These are phyloP conservation scores for Pangasius sanitwongsei DNA, from an alignment of 2,797 vertebrate species.

Conservation along the genomic window DNA sequence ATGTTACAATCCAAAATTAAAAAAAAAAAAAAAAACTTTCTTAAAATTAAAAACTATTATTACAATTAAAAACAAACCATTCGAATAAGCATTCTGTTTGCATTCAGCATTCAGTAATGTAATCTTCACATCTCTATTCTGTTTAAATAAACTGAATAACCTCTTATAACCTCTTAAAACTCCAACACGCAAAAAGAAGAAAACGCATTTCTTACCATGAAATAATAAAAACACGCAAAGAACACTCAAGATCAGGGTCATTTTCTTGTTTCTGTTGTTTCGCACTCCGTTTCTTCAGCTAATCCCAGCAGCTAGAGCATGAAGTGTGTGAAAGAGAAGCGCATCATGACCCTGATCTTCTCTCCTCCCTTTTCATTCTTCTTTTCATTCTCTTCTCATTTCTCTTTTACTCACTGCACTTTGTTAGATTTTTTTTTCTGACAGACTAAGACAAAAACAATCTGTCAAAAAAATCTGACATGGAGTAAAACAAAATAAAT, in stretches of 20 bases:
- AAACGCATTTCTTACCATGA: constrained; percentile 64
- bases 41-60: neutral
- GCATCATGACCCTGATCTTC: constrained; percentile 8
- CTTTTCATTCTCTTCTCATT: neutral
- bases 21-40: neutral
- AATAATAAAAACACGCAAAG: constrained; percentile 62
- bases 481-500: neutral
- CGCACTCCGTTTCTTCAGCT: neutral
- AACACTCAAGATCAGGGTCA: constrained; percentile 61
- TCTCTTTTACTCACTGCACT: constrained; percentile 5
- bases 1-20: neutral
- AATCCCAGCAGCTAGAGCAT: constrained; percentile 24
- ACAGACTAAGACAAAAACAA: neutral
- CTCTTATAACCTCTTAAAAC: neutral
- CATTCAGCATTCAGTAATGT: neutral
- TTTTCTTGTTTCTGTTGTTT: constrained; percentile 52
- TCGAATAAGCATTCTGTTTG: no score
- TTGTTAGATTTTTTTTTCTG: neutral
- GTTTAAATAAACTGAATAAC: neutral
- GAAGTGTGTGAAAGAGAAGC: constrained; percentile 13
- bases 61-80: neutral
- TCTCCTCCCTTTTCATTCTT: constrained; percentile 36
- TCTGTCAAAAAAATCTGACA: neutral
- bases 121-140: neutral
- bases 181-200: neutral